A percentile compares a stretch with the other conserved stretches of the same genome.
Evolutionary conservation across 2,113 vertebrate species (phyloP).

Genomic region (Callionymus lyra): DNA sequence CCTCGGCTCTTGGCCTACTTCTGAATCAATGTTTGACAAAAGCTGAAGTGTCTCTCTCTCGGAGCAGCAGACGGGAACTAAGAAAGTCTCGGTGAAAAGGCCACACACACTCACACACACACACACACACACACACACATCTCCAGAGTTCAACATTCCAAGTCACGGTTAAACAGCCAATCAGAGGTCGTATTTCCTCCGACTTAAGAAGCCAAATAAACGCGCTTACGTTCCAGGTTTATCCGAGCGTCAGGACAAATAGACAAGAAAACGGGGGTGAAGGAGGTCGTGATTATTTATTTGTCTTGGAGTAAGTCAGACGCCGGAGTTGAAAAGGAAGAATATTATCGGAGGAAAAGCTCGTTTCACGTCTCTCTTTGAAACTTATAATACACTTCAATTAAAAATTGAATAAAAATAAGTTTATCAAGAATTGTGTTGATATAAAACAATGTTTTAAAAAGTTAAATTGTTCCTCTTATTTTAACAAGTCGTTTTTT

Average conservation of each 20-base stretch:
- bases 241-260: slow-evolving; percentile 22
- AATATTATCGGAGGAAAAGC: too few relatives aligned
- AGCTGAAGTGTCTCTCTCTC: slow-evolving; percentile 45
- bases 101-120: too few relatives aligned
- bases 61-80: slow-evolving; percentile 42
- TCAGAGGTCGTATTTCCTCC: slow-evolving; percentile 35
- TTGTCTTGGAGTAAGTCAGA: too few relatives aligned
- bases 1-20: slow-evolving; percentile 59
- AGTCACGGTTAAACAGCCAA: slow-evolving; percentile 31
- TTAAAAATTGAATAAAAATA: too few relatives aligned
- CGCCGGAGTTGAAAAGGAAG: too few relatives aligned
- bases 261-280: slow-evolving; percentile 22
- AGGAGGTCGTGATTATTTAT: slow-evolving; percentile 16
- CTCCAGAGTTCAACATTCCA: slow-evolving; percentile 28
- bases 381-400: too few relatives aligned
- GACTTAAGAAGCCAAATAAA: slow-evolving; percentile 50
- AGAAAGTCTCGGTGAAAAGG: slow-evolving; percentile 37
- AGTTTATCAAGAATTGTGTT: too few relatives aligned
- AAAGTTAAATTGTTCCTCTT: too few relatives aligned
- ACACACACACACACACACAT: too few relatives aligned
- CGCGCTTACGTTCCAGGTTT: slow-evolving; percentile 25
- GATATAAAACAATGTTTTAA: too few relatives aligned
- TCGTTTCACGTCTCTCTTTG: too few relatives aligned
- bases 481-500: too few relatives aligned
- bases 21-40: slow-evolving; percentile 63